Evolutionary conservation across 2,113 vertebrate genomes (phyloP).

Genomic region (Brienomyrus longianalis): DNA sequence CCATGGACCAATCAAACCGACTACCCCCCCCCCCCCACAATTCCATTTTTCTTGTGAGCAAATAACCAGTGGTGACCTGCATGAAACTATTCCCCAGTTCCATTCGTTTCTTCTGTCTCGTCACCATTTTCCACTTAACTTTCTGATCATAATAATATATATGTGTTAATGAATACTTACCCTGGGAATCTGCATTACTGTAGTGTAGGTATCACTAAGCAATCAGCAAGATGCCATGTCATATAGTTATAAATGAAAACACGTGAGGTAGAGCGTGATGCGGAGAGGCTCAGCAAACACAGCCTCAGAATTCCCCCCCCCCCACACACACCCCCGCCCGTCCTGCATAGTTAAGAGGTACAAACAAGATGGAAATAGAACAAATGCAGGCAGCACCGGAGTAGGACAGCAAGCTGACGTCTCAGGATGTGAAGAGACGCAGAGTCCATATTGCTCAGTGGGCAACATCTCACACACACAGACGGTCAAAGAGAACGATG

Average conservation of each 20-base stretch:
- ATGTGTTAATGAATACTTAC: neutral
- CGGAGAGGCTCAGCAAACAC: constrained; percentile 32
- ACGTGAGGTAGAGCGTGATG: constrained; percentile 33
- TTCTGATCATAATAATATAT: neutral
- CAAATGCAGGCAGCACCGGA: constrained; percentile 42
- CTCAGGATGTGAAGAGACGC: neutral
- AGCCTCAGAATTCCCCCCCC: constrained; percentile 26
- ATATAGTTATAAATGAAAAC: neutral
- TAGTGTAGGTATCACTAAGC: neutral
- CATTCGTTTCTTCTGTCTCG: neutral
- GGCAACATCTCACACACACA: neutral
- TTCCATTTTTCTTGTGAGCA: neutral
- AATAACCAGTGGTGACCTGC: neutral
- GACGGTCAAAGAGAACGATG: neutral
- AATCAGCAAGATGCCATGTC: neutral
- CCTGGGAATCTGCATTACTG: neutral
- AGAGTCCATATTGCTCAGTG: neutral
- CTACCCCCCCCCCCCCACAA: neutral
- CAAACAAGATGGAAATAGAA: constrained; percentile 51
- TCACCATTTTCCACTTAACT: neutral
- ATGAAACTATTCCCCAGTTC: neutral
- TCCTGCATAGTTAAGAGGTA: constrained; percentile 61
- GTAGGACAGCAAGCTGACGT: constrained; percentile 59
- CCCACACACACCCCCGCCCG: constrained; percentile 38
- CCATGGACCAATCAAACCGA: neutral